Evolutionary conservation across 2,888 invertebrate species (phyloP), one percentile per base, ranked within the genome.

Genomic region (Ichneumoninae sp.): DNA sequence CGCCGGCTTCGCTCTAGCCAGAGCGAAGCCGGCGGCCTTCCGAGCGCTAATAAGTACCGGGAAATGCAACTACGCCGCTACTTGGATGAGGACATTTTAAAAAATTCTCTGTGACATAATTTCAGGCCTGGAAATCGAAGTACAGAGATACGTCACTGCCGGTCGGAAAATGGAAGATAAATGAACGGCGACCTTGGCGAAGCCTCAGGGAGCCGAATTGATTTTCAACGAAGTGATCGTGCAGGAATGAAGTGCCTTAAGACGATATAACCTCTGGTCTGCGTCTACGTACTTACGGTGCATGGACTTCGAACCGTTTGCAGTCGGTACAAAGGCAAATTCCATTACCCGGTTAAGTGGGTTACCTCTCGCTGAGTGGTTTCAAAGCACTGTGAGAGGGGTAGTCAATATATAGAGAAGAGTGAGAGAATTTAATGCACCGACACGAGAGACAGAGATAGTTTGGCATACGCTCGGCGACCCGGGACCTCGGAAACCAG

Each of bases 341-440:
- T 87, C 88, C 86, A 89, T 90, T 90, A 90, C 86, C 57, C 77
- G 78, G 81, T 84, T 90, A 91, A 90, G 87, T 88, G 86, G 86
- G 88, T 90, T 90, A 89, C 87, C 87, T 87, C 86, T 80, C 80
- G 83, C 80, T 79, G 80, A 87, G 82, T 87, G 81, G 65, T 66
- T 80, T 72, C 71, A 66, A 71, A 83, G 80, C 57, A 83, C 80
- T 70, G 62, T 40, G 62, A 78, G 47, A 70, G 57, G 30, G 7
- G 16, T 54, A 54, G 26, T 60, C 50, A 57, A 47, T 16, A 54
- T 19, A 54, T 57, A 44, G 54, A 72, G 66, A n/a, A 40, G 69
- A 62, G 62, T 10, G 68, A 62, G 33, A 52, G 70, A 66, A 65
- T 79, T 79, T 50, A 74, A 75, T 68, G 47, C 50, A n/a, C 60